phyloP scores from a whole-genome alignment of 2,888 invertebrate genomes.

The Nomada ferruginata region DNA sequence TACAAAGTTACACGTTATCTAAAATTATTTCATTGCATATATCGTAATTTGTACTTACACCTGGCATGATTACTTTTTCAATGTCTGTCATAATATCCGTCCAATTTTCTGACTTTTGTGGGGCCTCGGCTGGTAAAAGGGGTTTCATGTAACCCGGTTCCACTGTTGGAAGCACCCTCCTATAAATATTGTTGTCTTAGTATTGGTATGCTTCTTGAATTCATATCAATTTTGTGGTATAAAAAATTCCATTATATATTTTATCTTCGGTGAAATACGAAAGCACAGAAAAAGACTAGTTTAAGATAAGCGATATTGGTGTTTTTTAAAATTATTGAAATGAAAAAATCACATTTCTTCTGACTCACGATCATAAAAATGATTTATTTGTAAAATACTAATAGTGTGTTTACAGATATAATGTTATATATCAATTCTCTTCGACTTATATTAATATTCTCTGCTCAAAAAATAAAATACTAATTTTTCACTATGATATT shows the following conservation, averaged over 20 bases:
- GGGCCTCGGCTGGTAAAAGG: slow-evolving; percentile 93
- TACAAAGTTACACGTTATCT: neutral
- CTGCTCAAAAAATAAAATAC: no score
- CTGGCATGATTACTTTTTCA: slow-evolving; percentile 95
- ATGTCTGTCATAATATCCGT: slow-evolving; percentile 94
- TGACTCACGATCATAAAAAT: no score
- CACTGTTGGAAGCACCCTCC: slow-evolving; percentile 93
- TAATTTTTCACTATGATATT: no score
- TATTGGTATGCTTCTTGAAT: neutral
- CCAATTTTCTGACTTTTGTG: slow-evolving; percentile 93
- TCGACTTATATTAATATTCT: no score
- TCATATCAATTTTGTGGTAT: neutral
- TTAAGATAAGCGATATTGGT: neutral
- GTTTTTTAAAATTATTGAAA: no score
- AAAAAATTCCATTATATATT: neutral
- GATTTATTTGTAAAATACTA: no score
- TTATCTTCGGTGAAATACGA: neutral
- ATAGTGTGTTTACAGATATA: no score
- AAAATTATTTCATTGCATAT: neutral
- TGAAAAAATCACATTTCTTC: no score
- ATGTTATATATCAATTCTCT: no score
- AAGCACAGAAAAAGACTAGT: neutral
- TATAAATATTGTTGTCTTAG: slow-evolving; percentile 75
- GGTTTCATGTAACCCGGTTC: slow-evolving; percentile 95
- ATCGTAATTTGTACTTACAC: slow-evolving; percentile 86